Conservation (phyloP, 1,140 invertebrate genomes). For the Linepithema humile region DNA sequence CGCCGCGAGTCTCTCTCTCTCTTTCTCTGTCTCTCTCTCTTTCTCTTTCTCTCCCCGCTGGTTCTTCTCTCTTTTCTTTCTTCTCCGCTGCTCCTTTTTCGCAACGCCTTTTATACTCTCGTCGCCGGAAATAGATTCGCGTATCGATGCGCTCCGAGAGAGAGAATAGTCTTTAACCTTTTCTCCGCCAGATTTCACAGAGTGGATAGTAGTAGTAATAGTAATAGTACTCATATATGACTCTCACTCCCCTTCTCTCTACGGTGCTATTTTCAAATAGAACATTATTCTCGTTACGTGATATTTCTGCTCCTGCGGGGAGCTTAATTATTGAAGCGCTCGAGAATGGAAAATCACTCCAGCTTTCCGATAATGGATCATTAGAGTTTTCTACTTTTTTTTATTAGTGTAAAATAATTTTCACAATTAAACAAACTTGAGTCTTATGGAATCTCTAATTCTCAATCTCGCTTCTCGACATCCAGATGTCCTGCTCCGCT, state of each 20-base stretch:
- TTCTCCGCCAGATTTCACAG: slow-evolving; percentile 17
- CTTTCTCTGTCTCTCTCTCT: neutral
- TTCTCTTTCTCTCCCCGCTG: neutral
- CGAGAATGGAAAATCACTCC: no score
- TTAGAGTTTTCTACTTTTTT: no score
- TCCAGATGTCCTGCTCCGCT: neutral
- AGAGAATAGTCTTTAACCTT: slow-evolving; percentile 45
- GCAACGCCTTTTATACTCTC: slow-evolving; percentile 26
- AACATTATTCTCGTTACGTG: neutral
- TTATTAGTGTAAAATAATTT: no score
- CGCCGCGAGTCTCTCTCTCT: neutral
- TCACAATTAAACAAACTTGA: neutral
- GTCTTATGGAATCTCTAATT: no score
- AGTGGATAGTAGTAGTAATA: neutral
- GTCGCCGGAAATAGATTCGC: slow-evolving; percentile 53
- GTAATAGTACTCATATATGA: neutral
- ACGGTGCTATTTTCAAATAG: slow-evolving; percentile 28
- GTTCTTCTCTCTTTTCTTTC: neutral
- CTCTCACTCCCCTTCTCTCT: no score
- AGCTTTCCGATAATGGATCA: no score
- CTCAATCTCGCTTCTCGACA: neutral
- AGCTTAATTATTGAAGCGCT: neutral
- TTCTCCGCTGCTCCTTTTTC: neutral
- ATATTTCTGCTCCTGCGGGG: neutral
- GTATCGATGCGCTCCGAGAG: slow-evolving; percentile 41